Base-by-base conservation (phyloP, 2,113 vertebrate genomes). In the Buteo buteo region DNA sequence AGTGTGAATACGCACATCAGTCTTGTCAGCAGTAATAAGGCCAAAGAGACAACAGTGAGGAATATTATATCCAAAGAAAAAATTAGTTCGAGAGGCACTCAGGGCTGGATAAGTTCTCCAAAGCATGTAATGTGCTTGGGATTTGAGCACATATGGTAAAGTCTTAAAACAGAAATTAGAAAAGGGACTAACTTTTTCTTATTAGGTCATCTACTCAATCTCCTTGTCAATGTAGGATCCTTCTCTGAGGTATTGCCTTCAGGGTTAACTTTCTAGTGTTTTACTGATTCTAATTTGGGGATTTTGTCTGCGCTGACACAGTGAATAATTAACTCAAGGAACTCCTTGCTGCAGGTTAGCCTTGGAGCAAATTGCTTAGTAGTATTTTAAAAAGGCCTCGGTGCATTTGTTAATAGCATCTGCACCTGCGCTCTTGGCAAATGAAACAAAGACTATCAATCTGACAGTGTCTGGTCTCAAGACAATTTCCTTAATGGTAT, bases 401-500 rank as follows among this genome's bases (percentile, higher is more conserved):
- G 78, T 94, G 80, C 76, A 71, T 97, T 96, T 94, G 76, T 84
- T 95, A 93, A 96, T 59, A 62, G 77, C 79, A 84, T 88, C 93
- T 95, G 90, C 93, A 95, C 89, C 95, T 86, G 96, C 9, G 1
- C 59, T 88, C 55, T 5, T 73, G 90, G 72, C 78, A 91, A 87
- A 86, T 64, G 91, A 88, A 88, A 70, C 16, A 34, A 66, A 57
- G 58, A 58, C 95, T 64, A 93, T 96, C 91, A 93, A 69, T 95
- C 95, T 95, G 77, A 62, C 71, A 70, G 62, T 54, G 66, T 82
- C 82, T 96, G 47, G 38, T 93, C 96, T 85, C 93, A 77, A 94
- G 82, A 83, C 91, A 96, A 96, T 97, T 85, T 95, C 64, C 84
- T 86, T 97, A 97, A 96, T 97, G 96, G 84, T 57, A 47, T 74